phyloP scores from a whole-genome alignment of 2,113 vertebrate genomes.

The Recurvirostra avosetta region DNA sequence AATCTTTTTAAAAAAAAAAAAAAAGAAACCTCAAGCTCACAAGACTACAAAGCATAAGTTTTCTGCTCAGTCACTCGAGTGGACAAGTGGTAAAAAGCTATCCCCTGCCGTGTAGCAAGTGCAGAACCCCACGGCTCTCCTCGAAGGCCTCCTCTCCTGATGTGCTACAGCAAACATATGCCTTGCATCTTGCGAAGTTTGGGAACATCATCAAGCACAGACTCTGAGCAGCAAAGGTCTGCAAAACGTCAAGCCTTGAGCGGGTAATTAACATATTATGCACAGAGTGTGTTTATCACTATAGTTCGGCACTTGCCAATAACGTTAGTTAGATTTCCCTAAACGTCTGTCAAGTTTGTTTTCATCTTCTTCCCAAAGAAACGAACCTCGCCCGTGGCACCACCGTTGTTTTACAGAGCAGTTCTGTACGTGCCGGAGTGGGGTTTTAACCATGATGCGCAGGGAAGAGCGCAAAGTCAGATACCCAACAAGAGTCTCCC shows the following conservation, averaged over 20 bases:
- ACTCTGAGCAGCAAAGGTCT: not conserved
- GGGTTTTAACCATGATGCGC: not conserved
- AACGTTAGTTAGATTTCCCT: not conserved
- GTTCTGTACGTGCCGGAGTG: not conserved
- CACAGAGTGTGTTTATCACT: not conserved
- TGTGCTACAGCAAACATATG: no score
- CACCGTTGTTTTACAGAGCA: rapidly evolving
- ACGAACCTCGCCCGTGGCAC: not conserved
- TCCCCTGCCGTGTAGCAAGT: rapidly evolving
- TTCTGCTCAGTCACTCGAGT: not conserved
- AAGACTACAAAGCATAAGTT: not conserved
- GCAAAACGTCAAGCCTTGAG: not conserved
- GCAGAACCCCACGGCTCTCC: not conserved
- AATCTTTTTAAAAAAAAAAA: not conserved
- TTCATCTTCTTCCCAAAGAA: not conserved
- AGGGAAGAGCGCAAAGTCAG: not conserved
- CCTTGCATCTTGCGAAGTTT: not conserved
- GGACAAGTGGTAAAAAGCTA: not conserved
- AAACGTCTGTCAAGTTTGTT: not conserved
- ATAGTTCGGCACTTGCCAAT: not conserved
- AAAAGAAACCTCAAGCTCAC: not conserved
- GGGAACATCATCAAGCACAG: not conserved
- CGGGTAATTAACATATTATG: not conserved
- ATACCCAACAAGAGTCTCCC: not conserved
- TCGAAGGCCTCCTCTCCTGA: rapidly evolving